These are phyloP conservation scores for Drosophila truncata DNA, from an alignment of 1,140 invertebrate genomes.

Conservation along the genomic window DNA sequence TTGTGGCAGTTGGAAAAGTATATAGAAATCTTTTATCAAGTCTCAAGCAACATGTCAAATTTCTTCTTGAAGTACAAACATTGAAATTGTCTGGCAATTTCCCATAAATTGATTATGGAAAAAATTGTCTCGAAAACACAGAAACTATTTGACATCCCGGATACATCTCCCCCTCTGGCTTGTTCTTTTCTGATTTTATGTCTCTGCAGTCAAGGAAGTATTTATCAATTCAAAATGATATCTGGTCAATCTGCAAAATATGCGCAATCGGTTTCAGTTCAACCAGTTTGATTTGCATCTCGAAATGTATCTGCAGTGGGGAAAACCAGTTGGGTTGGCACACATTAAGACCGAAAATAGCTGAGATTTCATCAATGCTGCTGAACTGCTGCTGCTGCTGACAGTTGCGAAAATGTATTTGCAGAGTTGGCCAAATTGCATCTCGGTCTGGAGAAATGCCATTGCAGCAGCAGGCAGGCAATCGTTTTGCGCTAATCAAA, in stretches of 20 bases:
- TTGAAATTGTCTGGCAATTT: background rate
- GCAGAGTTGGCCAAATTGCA: conserved; percentile 18
- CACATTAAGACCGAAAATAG: conserved; percentile 33
- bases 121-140: background rate
- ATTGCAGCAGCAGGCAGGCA: conserved; percentile 12
- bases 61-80: background rate
- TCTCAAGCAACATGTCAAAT: background rate
- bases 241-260: conserved; percentile 42
- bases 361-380: conserved; percentile 31
- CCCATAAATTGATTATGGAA: conserved; percentile 5
- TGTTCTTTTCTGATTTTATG: background rate
- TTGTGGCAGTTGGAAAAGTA: conserved; percentile 5
- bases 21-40: background rate
- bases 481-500: conserved; percentile 36
- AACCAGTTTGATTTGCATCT: conserved; percentile 57
- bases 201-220: conserved; percentile 32
- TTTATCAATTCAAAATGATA: conserved; percentile 48
- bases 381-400: conserved; percentile 8
- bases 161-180: conserved; percentile 7
- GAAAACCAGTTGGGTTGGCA: conserved; percentile 42
- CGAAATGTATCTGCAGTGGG: conserved; percentile 29
- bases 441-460: conserved; percentile 20
- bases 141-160: conserved; percentile 10
- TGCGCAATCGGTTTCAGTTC: conserved; percentile 30
- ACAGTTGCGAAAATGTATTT: conserved; percentile 40